Evolutionary conservation across 2,888 invertebrate species (phyloP), one percentile per base, ranked within the genome.

Genomic region (Tetropium fuscum): DNA sequence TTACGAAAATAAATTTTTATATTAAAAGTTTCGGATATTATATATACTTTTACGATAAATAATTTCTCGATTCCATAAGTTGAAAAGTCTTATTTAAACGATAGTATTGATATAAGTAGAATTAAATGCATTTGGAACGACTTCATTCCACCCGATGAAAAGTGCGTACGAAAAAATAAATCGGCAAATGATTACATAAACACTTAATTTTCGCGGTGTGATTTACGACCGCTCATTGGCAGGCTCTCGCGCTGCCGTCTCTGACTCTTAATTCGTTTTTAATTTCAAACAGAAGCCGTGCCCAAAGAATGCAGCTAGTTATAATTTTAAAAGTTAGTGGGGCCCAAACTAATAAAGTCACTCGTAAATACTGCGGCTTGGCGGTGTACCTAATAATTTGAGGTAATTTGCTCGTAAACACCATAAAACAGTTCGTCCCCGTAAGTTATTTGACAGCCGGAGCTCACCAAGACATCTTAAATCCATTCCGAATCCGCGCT

Each of bases 401-500:
- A 72, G 70, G 74, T 78, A 78, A 78, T 78, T 78, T 74, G 74
- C 75, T 76, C 77, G 73, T 78, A 78, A 78, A 78, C 77, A 76
- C 75, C 64, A 75, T 76, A 74, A 76, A 77, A 74, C 75, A 74
- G 74, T 77, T 75, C 74, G 70, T 74, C 73, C 66, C 44, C 66
- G 59, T 69, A 62, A 76, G 57, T 71, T 76, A 77, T 74, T 70
- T 68, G 76, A 74, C 76, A 74, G 66, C 57, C 56, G 43, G 65
- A 67, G 62, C 60, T 58, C 56, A 36, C 38, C 18, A 61, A 51
- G 66, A 67, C 69, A 67, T 60, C 63, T 64, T 67, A 69, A 69
- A 67, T 69, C 64, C 64, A 62, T 62, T 60, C 55, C 44, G 51
- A 64, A 66, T 62, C 64, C 66, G 30, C 45, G 53, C 47, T 47